phyloP scores from a whole-genome alignment of 35 echinoderm and acorn worm species.

The Lytechinus pictus region DNA sequence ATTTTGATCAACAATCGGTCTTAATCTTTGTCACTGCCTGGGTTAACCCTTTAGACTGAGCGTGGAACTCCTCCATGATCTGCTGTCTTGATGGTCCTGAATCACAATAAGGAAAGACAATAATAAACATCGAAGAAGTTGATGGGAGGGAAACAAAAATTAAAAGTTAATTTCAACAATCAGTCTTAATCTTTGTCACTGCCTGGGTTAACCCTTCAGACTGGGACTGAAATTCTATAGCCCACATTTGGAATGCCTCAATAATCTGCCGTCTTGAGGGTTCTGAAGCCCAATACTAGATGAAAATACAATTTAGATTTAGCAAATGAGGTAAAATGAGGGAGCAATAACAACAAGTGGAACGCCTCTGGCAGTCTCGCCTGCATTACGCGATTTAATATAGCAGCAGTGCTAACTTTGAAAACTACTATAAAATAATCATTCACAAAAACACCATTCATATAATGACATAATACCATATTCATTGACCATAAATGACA shows the following conservation, averaged over 20 bases:
- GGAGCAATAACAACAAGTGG: no score
- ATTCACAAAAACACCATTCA: no score
- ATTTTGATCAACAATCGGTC: slow-evolving; percentile 58
- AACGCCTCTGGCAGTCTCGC: no score
- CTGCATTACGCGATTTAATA: no score
- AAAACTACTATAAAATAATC: no score
- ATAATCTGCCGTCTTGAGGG: slow-evolving; percentile 70
- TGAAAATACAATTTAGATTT: no score
- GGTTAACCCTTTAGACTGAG: slow-evolving; percentile 69
- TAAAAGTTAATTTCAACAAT: slow-evolving; percentile 42
- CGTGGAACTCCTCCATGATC: slow-evolving; percentile 81
- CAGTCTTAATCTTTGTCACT: slow-evolving; percentile 67
- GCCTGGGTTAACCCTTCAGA: slow-evolving; percentile 66
- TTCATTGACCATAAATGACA: no score
- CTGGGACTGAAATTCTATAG: slow-evolving; percentile 67
- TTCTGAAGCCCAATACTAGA: slow-evolving; percentile 46
- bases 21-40: slow-evolving; percentile 62
- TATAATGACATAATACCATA: no score
- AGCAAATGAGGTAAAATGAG: no score
- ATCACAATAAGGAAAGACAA: background rate
- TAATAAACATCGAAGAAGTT: background rate
- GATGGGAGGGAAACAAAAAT: no score
- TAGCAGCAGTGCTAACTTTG: no score
- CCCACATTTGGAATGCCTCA: slow-evolving; percentile 70
- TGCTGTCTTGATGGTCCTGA: slow-evolving; percentile 78